These are phyloP conservation scores for Plemyria rubiginata DNA, from an alignment of 2,888 invertebrate species.

Conservation along the genomic window DNA sequence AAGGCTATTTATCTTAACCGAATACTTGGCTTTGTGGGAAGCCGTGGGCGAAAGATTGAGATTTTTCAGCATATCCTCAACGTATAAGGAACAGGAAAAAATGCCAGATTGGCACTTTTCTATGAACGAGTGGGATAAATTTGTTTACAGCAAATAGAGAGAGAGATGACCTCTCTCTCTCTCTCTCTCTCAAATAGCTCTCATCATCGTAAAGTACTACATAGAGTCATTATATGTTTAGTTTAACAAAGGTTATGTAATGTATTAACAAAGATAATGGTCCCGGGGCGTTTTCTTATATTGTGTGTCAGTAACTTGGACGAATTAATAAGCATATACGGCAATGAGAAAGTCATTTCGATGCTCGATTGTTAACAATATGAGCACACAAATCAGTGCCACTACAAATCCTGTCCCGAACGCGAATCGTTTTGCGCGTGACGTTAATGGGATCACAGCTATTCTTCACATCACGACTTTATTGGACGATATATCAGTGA, in stretches of 20 bases:
- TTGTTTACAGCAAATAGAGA: slow-evolving; percentile 1
- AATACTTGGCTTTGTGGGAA: background rate
- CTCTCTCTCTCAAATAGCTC: too few relatives aligned
- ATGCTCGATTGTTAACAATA: slow-evolving; percentile 26
- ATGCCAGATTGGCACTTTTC: slow-evolving; percentile 1
- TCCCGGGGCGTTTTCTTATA: too few relatives aligned
- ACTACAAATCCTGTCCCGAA: slow-evolving; percentile 67
- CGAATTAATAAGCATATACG: slow-evolving; percentile 2
- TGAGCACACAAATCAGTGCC: slow-evolving; percentile 66
- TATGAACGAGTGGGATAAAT: slow-evolving; percentile 2
- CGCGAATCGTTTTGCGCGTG: slow-evolving; percentile 68
- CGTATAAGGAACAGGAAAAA: slow-evolving; percentile 1
- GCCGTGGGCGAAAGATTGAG: slow-evolving; percentile 5
- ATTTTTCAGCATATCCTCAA: slow-evolving; percentile 5
- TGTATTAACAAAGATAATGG: too few relatives aligned
- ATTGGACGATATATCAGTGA: slow-evolving; percentile 70
- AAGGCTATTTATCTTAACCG: background rate
- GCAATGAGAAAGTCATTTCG: slow-evolving; percentile 25
- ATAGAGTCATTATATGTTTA: background rate
- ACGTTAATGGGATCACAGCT: slow-evolving; percentile 75
- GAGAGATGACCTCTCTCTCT: too few relatives aligned
- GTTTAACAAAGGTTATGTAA: background rate
- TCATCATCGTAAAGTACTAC: background rate
- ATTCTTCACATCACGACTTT: slow-evolving; percentile 74
- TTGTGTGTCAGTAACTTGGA: too few relatives aligned